These are phyloP conservation scores for Oscheius sp. DNA, from an alignment of 2,888 invertebrate genomes.

Conservation along the genomic window DNA sequence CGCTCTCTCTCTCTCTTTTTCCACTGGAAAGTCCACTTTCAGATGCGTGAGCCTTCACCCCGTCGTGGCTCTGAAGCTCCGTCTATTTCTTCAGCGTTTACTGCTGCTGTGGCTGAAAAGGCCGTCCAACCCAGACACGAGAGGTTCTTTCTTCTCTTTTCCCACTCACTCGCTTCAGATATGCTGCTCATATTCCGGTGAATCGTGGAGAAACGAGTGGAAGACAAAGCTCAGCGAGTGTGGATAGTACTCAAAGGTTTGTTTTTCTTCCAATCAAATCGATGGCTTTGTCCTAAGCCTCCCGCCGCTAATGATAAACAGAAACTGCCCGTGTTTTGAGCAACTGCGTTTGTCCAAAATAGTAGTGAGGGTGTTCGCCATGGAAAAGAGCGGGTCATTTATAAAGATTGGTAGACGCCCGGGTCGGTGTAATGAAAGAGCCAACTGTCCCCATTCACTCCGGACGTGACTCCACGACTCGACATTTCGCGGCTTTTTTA, in stretches of 20 bases:
- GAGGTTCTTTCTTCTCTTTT: conserved; percentile 17
- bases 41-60: conserved; percentile 42
- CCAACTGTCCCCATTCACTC: conserved; percentile 13
- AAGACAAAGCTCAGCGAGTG: conserved; percentile 48
- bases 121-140: conserved; percentile 20
- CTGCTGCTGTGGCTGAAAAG: conserved; percentile 53
- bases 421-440: neutral
- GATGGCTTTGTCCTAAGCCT: neutral
- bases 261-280: neutral
- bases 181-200: conserved; percentile 67
- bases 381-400: conserved; percentile 11
- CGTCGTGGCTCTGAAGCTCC: conserved; percentile 46
- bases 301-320: neutral
- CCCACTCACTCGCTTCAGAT: conserved; percentile 34
- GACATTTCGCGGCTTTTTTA: conserved; percentile 13
- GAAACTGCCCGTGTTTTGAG: neutral
- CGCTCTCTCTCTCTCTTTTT: neutral
- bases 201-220: conserved; percentile 43
- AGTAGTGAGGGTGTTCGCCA: neutral
- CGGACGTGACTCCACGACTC: neutral
- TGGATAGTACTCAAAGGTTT: conserved; percentile 53
- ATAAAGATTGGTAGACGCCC: conserved; percentile 23
- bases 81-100: conserved; percentile 48
- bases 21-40: conserved; percentile 23
- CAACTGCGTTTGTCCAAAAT: neutral